Conservation (phyloP, 2,797 vertebrate species). For the Acipenser ruthenus region DNA sequence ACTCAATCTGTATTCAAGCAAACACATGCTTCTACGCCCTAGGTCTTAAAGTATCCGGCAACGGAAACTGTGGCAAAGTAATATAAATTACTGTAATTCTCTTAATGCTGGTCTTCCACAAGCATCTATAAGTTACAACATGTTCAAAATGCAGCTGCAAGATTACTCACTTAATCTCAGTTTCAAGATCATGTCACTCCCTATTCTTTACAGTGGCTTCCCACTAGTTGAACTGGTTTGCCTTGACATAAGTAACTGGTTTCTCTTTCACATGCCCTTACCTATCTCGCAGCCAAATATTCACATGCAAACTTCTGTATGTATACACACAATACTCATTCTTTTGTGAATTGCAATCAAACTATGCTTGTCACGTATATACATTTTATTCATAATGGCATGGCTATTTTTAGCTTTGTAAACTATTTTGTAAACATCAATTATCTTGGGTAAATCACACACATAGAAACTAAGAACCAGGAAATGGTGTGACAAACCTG, state of each 20-base stretch:
- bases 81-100: too few species aligned
- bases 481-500: conserved; percentile 29
- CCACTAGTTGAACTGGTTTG: neutral
- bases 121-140: too few species aligned
- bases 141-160: too few species aligned
- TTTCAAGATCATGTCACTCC: too few species aligned
- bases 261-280: conserved; percentile 32
- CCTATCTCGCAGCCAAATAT: conserved; percentile 49
- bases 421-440: conserved; percentile 32
- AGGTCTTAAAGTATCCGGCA: too few species aligned
- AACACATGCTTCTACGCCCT: too few species aligned
- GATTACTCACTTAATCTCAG: too few species aligned
- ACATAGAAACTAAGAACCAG: conserved; percentile 36
- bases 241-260: conserved; percentile 39
- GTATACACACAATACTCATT: conserved; percentile 22
- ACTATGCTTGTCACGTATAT: conserved; percentile 41
- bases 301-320: conserved; percentile 55
- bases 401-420: conserved; percentile 26
- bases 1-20: too few species aligned
- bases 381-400: conserved; percentile 26
- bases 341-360: conserved; percentile 32
- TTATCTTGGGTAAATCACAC: conserved; percentile 20
- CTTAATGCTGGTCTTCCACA: too few species aligned
- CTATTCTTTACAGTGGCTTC: too few species aligned
- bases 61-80: too few species aligned